phyloP scores from a whole-genome alignment of 1,140 invertebrate species.

The Plutomurus gul region DNA sequence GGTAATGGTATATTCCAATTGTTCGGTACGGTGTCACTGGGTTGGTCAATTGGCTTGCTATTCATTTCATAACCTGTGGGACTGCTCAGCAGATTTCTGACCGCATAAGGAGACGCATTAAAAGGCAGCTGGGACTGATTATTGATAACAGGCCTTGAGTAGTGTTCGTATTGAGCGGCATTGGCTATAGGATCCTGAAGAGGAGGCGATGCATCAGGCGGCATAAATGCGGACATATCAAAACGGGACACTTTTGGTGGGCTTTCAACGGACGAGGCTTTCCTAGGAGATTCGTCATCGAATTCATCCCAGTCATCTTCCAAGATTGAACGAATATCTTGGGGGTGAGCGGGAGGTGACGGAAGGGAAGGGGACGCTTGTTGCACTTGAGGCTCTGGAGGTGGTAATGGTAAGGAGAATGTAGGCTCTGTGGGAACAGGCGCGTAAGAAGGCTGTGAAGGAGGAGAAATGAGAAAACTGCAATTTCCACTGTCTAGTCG shows the following conservation, averaged over 20 bases:
- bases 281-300: slow-evolving; percentile 47
- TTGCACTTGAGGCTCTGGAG: background rate
- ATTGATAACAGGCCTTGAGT: background rate
- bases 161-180: background rate
- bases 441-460: background rate
- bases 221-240: slow-evolving; percentile 49
- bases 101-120: slow-evolving; percentile 51
- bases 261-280: slow-evolving; percentile 13
- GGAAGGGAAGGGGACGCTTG: background rate
- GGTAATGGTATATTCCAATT: background rate
- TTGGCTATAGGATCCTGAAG: background rate
- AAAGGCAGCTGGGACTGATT: slow-evolving; percentile 39
- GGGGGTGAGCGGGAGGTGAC: background rate
- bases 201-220: background rate
- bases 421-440: background rate
- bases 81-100: slow-evolving; percentile 47
- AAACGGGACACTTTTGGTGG: slow-evolving; percentile 47
- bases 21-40: background rate
- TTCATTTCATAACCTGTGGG: background rate
- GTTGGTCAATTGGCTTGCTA: background rate
- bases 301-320: slow-evolving; percentile 54
- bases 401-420: background rate
- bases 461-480: background rate
- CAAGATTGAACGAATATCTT: slow-evolving; percentile 53
- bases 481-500: background rate